These are phyloP conservation scores for Lepus townsendii DNA, from an alignment of 2,797 vertebrate species.

Conservation along the genomic window DNA sequence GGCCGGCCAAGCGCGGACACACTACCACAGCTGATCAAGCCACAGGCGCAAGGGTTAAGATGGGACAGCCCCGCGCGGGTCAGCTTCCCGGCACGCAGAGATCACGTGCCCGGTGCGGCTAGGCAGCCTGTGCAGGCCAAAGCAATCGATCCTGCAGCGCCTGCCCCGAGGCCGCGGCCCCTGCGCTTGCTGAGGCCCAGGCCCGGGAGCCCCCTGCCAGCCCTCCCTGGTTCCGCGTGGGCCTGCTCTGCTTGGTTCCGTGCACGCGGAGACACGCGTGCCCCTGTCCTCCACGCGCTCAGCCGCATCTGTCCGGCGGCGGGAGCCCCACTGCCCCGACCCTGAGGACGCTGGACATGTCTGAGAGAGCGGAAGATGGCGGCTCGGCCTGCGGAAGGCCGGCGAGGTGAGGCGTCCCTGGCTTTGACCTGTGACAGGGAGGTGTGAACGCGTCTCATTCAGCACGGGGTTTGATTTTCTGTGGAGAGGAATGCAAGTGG, in stretches of 20 bases:
- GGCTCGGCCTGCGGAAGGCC: conserved; percentile 80
- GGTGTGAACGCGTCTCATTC: conserved; percentile 81
- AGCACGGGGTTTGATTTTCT: conserved; percentile 75
- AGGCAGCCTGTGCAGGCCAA: conserved; percentile 39
- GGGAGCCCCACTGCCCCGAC: neutral
- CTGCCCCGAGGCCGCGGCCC: conserved; percentile 73
- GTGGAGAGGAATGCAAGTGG: conserved; percentile 74
- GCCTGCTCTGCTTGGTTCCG: conserved; percentile 64
- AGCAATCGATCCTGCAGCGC: conserved; percentile 85
- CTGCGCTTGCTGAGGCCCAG: conserved; percentile 69
- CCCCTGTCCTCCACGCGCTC: conserved; percentile 69
- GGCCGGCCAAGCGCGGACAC: conserved; percentile 80
- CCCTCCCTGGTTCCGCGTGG: neutral
- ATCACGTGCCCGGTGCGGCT: conserved; percentile 71
- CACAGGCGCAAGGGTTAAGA: conserved; percentile 73
- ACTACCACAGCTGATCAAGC: conserved; percentile 87
- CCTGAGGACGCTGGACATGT: conserved; percentile 76
- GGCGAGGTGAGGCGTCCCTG: conserved; percentile 81
- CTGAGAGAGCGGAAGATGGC: conserved; percentile 58
- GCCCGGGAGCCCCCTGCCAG: neutral
- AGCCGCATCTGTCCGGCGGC: too few relatives aligned
- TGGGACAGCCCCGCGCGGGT: neutral
- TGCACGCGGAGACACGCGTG: conserved; percentile 83
- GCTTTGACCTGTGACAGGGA: conserved; percentile 79
- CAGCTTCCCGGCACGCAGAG: conserved; percentile 84